phyloP scores from a whole-genome alignment of 2,797 vertebrate species.

The Galaxias olidus region DNA sequence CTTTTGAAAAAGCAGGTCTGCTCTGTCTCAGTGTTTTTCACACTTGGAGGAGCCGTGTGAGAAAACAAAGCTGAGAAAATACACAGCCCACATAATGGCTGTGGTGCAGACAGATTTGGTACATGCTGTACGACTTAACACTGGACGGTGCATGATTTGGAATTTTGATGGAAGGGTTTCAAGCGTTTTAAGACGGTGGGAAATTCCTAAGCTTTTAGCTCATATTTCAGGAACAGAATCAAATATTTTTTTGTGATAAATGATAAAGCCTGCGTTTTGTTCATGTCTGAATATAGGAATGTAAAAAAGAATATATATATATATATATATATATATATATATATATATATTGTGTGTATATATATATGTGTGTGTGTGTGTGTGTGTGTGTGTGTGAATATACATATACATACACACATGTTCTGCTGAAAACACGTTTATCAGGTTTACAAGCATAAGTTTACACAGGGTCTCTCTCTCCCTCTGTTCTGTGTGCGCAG shows the following conservation, averaged over 20 bases:
- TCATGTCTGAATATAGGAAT: too few species aligned
- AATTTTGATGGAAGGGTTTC: neutral
- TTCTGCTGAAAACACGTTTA: too few species aligned
- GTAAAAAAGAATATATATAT: too few species aligned
- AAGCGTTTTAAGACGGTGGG: too few species aligned
- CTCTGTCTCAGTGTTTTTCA: constrained; percentile 33
- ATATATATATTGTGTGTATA: neutral
- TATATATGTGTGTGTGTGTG: too few species aligned
- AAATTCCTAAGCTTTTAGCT: too few species aligned
- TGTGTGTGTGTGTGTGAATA: too few species aligned
- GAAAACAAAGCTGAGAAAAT: constrained; percentile 32
- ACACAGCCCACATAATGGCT: constrained; percentile 10
- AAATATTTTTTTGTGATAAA: too few species aligned
- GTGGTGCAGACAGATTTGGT: constrained; percentile 2
- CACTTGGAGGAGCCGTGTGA: constrained; percentile 21
- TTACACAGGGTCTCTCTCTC: constrained; percentile 27
- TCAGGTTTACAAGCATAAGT: neutral
- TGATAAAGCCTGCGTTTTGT: too few species aligned
- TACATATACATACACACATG: too few species aligned
- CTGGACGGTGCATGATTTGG: neutral
- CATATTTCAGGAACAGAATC: too few species aligned
- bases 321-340: too few species aligned
- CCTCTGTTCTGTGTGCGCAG: constrained; percentile 63
- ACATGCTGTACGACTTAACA: neutral
- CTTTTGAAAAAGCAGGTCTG: constrained; percentile 29